Evolutionary conservation across 2,888 invertebrate species (phyloP).

Genomic region (Petrophora chlorosata): DNA sequence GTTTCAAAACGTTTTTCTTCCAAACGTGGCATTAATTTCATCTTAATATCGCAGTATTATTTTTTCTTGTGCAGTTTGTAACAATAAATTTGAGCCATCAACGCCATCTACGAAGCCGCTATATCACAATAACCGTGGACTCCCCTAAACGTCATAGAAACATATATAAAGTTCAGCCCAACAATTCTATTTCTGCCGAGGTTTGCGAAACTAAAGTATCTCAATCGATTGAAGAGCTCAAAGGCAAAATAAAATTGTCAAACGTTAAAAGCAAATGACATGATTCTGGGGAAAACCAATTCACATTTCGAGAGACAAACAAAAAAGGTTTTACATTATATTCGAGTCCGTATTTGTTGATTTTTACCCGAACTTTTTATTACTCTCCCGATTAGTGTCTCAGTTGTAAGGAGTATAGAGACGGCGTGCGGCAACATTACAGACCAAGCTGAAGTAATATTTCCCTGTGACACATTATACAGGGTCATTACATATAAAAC

Average conservation of each 20-base stretch:
- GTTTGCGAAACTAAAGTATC: not conserved
- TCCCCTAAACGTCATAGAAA: conserved; percentile 65
- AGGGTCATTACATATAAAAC: too few relatives aligned
- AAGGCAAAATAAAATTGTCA: conserved; percentile 17
- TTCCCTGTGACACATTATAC: too few relatives aligned
- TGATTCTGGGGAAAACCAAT: conserved; percentile 7
- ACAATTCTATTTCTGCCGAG: conserved; percentile 18
- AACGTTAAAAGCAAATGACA: not conserved
- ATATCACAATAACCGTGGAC: conserved; percentile 50
- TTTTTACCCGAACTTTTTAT: not conserved
- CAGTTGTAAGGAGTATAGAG: too few relatives aligned
- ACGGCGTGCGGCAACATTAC: too few relatives aligned
- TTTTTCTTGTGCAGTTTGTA: not conserved
- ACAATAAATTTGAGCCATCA: conserved; percentile 38
- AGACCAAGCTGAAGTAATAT: too few relatives aligned
- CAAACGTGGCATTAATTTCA: too few relatives aligned
- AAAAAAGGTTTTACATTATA: not conserved
- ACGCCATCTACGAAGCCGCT: conserved; percentile 37
- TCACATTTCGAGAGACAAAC: conserved; percentile 24
- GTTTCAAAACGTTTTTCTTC: too few relatives aligned
- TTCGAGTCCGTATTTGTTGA: conserved; percentile 13
- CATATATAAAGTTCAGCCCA: conserved; percentile 33
- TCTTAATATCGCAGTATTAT: too few relatives aligned
- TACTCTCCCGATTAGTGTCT: not conserved
- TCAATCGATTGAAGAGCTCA: too few relatives aligned